These are phyloP conservation scores for Neodiprion pinetum DNA, from an alignment of 1,140 invertebrate species.

Conservation along the genomic window DNA sequence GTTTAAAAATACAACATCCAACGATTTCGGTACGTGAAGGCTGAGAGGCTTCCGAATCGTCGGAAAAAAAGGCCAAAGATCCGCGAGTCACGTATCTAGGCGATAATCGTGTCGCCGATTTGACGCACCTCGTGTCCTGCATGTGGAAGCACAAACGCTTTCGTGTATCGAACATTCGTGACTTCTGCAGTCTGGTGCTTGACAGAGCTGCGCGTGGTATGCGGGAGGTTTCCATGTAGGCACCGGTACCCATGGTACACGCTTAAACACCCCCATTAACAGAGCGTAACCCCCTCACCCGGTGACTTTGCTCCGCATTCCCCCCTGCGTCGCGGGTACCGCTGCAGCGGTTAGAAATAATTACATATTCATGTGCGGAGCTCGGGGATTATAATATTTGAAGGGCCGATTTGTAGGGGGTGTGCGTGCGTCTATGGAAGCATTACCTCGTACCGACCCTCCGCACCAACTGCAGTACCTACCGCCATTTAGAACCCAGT, in stretches of 20 bases:
- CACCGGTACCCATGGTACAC: background rate
- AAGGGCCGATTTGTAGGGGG: background rate
- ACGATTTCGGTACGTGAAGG: background rate
- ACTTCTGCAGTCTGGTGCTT: background rate
- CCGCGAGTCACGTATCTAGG: too few species aligned
- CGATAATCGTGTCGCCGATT: too few species aligned
- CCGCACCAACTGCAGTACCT: background rate
- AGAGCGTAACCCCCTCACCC: conserved; percentile 44
- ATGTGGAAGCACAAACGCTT: too few species aligned
- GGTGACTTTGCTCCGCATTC: conserved; percentile 12
- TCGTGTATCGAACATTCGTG: too few species aligned
- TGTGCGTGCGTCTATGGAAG: too few species aligned
- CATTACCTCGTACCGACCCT: too few species aligned
- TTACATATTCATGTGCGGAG: conserved; percentile 48
- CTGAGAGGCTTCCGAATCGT: background rate
- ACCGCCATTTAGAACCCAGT: background rate
- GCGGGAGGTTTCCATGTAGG: background rate
- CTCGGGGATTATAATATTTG: conserved; percentile 26
- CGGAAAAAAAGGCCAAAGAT: too few species aligned
- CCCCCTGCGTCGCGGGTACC: conserved; percentile 22
- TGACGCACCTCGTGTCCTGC: too few species aligned
- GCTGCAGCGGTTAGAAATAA: conserved; percentile 49
- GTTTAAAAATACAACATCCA: background rate
- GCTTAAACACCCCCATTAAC: conserved; percentile 38
- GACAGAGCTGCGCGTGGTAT: background rate